Evolutionary conservation across 2,888 invertebrate species (phyloP).

Genomic region (Hecatera dysodea): DNA sequence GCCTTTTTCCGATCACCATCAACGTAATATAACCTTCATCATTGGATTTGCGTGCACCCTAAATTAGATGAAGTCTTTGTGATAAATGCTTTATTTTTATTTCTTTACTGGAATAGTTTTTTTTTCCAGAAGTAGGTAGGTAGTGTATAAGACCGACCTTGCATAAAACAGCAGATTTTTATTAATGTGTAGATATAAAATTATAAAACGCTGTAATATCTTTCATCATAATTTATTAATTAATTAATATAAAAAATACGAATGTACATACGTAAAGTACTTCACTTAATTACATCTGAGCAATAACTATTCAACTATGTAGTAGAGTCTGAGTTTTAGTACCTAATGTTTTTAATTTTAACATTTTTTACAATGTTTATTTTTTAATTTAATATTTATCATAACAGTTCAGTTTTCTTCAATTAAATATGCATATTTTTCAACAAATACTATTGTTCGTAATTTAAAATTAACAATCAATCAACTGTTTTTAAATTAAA

Average conservation of each 20-base stretch:
- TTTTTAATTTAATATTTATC: conserved; percentile 13
- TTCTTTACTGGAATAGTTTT: no score
- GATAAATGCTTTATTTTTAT: no score
- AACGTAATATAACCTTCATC: no score
- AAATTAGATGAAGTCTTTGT: neutral
- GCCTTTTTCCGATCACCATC: no score
- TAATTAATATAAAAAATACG: conserved; percentile 71
- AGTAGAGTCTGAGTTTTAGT: conserved; percentile 38
- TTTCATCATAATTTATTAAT: conserved; percentile 80
- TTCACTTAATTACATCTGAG: conserved; percentile 71
- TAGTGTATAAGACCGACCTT: neutral
- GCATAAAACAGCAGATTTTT: neutral
- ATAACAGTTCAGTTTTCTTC: conserved; percentile 27
- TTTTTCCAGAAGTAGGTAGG: no score
- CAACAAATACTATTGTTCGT: conserved; percentile 28
- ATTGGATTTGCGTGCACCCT: no score
- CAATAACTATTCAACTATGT: conserved; percentile 60
- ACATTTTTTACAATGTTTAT: conserved; percentile 16
- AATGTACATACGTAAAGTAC: conserved; percentile 73
- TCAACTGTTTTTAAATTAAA: conserved; percentile 50
- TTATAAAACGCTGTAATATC: conserved; percentile 53
- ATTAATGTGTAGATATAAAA: conserved; percentile 2
- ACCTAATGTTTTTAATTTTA: conserved; percentile 10
- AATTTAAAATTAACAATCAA: conserved; percentile 51
- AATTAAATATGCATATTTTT: conserved; percentile 15